Evolutionary conservation across 64 coral and sea anemone species (phyloP).

Genomic region (Montipora foliosa): DNA sequence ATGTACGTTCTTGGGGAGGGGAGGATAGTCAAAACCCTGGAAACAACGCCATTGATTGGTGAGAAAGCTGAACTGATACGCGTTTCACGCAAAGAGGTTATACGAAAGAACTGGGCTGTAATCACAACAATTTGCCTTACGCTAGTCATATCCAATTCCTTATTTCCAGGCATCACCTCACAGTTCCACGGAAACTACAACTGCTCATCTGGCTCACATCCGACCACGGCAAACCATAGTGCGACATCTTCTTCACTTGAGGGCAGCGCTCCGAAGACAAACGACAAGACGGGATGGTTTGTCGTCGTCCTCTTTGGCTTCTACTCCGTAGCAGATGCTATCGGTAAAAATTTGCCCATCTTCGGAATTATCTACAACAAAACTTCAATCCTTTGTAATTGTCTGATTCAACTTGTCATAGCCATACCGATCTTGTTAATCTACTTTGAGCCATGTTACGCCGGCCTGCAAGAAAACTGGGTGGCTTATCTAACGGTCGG

Average conservation of each 20-base stretch:
- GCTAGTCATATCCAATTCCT: constrained; percentile 81
- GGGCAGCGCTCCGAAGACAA: constrained; percentile 16
- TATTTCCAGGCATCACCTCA: constrained; percentile 89
- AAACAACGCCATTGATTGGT: constrained; percentile 51
- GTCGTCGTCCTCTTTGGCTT: constrained; percentile 88
- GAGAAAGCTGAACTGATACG: background rate
- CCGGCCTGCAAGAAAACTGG: constrained; percentile 75
- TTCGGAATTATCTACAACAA: constrained; percentile 91
- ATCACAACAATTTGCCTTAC: constrained; percentile 82
- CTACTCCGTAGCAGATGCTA: constrained; percentile 84
- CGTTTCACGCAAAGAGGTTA: constrained; percentile 63
- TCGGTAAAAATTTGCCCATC: constrained; percentile 89
- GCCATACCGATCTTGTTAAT: constrained; percentile 84
- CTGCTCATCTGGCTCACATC: constrained; percentile 17
- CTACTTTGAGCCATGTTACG: constrained; percentile 86
- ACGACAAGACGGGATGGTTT: constrained; percentile 94
- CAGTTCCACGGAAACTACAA: constrained; percentile 92
- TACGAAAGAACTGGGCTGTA: constrained; percentile 73
- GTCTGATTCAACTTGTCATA: constrained; percentile 76
- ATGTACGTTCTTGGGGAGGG: background rate
- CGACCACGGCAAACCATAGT: background rate
- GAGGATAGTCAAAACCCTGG: background rate
- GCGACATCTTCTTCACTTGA: background rate
- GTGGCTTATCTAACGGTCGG: constrained; percentile 78
- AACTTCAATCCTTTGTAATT: constrained; percentile 72